Conservation (phyloP, 2,888 invertebrate species). For the Cataglyphis cursor region DNA sequence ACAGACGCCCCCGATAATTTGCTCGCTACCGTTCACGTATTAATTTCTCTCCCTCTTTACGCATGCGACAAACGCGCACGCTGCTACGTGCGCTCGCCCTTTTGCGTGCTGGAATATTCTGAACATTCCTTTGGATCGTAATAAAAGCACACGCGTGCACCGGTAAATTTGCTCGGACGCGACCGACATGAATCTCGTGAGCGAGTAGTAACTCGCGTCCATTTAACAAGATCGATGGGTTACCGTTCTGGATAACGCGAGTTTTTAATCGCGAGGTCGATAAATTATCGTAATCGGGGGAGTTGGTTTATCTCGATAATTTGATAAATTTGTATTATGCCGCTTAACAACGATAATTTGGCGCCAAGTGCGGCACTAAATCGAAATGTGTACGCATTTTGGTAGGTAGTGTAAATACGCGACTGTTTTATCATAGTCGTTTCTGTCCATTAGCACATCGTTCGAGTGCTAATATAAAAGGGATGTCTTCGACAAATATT, state of each 20-base stretch:
- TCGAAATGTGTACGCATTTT: neutral
- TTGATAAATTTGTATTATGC: slow-evolving; percentile 28
- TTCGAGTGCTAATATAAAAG: slow-evolving; percentile 8
- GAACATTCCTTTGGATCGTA: slow-evolving; percentile 27
- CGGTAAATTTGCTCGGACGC: slow-evolving; percentile 45
- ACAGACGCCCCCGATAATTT: slow-evolving; percentile 21
- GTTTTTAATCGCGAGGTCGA: slow-evolving; percentile 32
- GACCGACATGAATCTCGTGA: slow-evolving; percentile 33
- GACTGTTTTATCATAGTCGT: slow-evolving; percentile 27
- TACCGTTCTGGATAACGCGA: slow-evolving; percentile 25
- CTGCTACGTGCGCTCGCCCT: slow-evolving; percentile 25
- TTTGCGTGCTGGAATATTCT: slow-evolving; percentile 50
- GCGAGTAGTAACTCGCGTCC: slow-evolving; percentile 35
- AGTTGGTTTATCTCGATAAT: slow-evolving; percentile 32
- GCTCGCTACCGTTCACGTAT: slow-evolving; percentile 43
- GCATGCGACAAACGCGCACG: slow-evolving; percentile 33
- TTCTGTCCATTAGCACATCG: slow-evolving; percentile 27
- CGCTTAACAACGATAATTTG: slow-evolving; percentile 17
- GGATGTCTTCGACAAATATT: slow-evolving; percentile 9
- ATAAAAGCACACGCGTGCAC: slow-evolving; percentile 39
- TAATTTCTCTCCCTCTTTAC: slow-evolving; percentile 25
- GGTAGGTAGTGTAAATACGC: neutral
- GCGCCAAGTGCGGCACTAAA: neutral
- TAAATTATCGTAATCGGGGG: slow-evolving; percentile 30
- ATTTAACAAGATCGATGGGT: slow-evolving; percentile 50